Evolutionary conservation across 1,140 invertebrate species (phyloP).

Genomic region (Leptinotarsa defecta): DNA sequence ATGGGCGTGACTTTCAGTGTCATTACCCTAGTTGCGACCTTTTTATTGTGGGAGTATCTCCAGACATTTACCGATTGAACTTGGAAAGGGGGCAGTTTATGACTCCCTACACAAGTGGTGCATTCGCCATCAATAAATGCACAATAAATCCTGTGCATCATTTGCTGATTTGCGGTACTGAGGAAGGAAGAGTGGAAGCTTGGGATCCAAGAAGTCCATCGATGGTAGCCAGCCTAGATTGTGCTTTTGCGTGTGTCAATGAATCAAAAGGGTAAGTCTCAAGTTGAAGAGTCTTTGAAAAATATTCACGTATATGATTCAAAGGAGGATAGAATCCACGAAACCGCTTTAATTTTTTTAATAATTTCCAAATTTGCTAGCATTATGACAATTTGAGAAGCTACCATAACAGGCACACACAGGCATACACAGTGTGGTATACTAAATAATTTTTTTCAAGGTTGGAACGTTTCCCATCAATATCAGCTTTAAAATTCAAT

Average conservation of each 20-base stretch:
- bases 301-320: background rate
- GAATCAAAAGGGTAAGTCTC: conserved; percentile 58
- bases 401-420: too few species aligned
- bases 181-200: conserved; percentile 90
- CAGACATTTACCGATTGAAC: conserved; percentile 93
- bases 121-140: conserved; percentile 82
- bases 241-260: conserved; percentile 73
- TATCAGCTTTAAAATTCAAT: conserved; percentile 81
- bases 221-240: conserved; percentile 82
- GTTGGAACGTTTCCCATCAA: conserved; percentile 69
- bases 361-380: too few species aligned
- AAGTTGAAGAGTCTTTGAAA: background rate
- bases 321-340: too few species aligned
- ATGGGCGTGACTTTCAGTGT: conserved; percentile 93
- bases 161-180: conserved; percentile 85
- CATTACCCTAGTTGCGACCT: conserved; percentile 90
- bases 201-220: conserved; percentile 89
- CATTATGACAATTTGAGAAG: too few species aligned
- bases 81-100: conserved; percentile 94
- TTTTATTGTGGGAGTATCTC: conserved; percentile 85
- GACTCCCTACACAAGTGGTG: conserved; percentile 77
- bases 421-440: too few species aligned
- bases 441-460: conserved; percentile 53
- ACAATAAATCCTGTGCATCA: conserved; percentile 89
- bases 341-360: too few species aligned